These are phyloP conservation scores for Andrena chrysosceles DNA, from an alignment of 2,888 invertebrate genomes.

Conservation along the genomic window DNA sequence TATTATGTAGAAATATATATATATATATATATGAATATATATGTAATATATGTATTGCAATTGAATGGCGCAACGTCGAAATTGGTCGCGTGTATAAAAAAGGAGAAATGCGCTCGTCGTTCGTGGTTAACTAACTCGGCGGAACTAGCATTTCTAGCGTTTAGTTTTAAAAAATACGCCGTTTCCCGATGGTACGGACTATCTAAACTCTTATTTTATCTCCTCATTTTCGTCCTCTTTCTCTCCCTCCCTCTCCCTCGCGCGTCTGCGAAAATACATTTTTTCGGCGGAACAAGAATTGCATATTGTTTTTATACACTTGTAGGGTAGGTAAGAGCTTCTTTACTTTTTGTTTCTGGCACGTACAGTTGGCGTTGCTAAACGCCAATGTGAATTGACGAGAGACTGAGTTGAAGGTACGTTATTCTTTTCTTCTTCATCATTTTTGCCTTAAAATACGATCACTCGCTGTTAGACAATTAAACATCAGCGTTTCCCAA, in stretches of 20 bases:
- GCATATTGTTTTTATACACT: constrained; percentile 62
- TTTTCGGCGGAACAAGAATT: constrained; percentile 53
- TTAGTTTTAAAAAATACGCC: constrained; percentile 70
- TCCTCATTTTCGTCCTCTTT: constrained; percentile 25
- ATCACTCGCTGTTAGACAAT: constrained; percentile 13
- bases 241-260: constrained; percentile 30
- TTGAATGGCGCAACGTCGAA: constrained; percentile 43
- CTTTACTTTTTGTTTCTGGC: constrained; percentile 52
- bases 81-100: constrained; percentile 46
- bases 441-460: constrained; percentile 51
- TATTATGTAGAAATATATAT: constrained; percentile 62
- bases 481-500: constrained; percentile 52
- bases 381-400: constrained; percentile 73
- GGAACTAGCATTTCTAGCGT: constrained; percentile 69
- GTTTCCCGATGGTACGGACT: constrained; percentile 48
- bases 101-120: constrained; percentile 51
- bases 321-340: constrained; percentile 58
- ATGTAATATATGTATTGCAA: constrained; percentile 49
- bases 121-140: constrained; percentile 55
- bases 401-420: constrained; percentile 71
- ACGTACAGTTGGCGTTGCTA: constrained; percentile 65
- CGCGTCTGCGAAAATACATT: constrained; percentile 65
- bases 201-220: constrained; percentile 33
- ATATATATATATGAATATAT: constrained; percentile 39
- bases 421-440: not conserved